Evolutionary conservation across 2,113 vertebrate genomes (phyloP).

Genomic region (Meriones unguiculatus): DNA sequence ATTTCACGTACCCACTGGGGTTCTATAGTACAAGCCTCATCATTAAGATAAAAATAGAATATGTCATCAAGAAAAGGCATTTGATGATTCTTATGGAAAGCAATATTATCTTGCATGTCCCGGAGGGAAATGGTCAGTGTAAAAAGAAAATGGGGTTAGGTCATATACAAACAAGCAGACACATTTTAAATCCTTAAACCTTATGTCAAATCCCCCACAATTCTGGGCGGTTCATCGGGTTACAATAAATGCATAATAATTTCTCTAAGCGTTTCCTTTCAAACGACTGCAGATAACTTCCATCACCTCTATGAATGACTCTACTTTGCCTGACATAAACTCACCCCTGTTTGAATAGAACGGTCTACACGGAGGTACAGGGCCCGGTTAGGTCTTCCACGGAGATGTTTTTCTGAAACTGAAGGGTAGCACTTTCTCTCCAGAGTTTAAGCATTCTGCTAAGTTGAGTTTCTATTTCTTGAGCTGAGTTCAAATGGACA

Average conservation of each 20-base stretch:
- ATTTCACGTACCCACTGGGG: background rate
- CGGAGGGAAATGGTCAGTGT: background rate
- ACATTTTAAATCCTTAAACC: background rate
- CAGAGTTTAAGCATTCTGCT: background rate
- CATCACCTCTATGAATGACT: background rate
- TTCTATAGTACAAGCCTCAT: too few relatives aligned
- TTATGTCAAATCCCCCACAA: background rate
- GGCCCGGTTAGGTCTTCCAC: background rate
- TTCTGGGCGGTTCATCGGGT: background rate
- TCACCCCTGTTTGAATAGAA: background rate
- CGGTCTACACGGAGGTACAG: accelerated
- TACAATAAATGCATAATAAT: background rate
- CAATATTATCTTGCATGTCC: background rate
- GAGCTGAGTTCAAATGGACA: background rate
- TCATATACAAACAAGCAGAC: background rate
- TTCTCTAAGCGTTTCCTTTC: background rate
- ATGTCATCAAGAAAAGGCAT: background rate
- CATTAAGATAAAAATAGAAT: background rate
- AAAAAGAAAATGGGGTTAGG: background rate
- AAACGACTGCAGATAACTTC: background rate
- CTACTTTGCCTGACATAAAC: background rate
- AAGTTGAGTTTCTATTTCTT: conserved; percentile 7
- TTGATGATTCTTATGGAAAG: background rate
- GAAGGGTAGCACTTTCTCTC: background rate
- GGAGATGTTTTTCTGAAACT: background rate